Evolutionary conservation across 2,113 vertebrate species (phyloP).

Genomic region (Heliornis fulica): DNA sequence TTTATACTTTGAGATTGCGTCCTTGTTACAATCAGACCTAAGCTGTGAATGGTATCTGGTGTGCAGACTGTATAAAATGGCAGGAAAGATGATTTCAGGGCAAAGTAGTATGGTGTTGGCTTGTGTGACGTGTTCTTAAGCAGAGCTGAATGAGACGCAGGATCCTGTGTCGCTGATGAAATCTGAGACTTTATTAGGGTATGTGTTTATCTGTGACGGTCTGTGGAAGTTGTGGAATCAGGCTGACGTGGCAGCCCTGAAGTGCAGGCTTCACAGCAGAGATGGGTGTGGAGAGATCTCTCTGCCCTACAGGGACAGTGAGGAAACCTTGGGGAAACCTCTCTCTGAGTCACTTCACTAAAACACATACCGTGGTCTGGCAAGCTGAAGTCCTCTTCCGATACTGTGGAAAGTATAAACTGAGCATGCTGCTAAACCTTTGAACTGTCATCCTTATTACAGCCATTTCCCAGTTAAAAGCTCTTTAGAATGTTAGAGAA

Average conservation of each 20-base stretch:
- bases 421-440: background rate
- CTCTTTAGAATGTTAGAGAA: background rate
- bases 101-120: background rate
- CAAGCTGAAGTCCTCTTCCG: background rate
- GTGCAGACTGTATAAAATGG: background rate
- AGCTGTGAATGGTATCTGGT: background rate
- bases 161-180: background rate
- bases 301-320: rapidly evolving
- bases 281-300: background rate
- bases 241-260: background rate
- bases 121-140: background rate
- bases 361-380: rapidly evolving
- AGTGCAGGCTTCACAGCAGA: background rate
- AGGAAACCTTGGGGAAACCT: background rate
- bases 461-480: background rate
- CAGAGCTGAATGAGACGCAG: background rate
- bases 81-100: background rate
- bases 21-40: background rate
- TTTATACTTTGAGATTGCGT: background rate
- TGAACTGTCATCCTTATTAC: background rate
- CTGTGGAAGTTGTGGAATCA: background rate
- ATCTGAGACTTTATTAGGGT: background rate
- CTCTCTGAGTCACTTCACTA: rapidly evolving
- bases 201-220: background rate
- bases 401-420: background rate